phyloP scores from a whole-genome alignment of 2,888 invertebrate genomes.

The Synanthedon andrenaeformis region DNA sequence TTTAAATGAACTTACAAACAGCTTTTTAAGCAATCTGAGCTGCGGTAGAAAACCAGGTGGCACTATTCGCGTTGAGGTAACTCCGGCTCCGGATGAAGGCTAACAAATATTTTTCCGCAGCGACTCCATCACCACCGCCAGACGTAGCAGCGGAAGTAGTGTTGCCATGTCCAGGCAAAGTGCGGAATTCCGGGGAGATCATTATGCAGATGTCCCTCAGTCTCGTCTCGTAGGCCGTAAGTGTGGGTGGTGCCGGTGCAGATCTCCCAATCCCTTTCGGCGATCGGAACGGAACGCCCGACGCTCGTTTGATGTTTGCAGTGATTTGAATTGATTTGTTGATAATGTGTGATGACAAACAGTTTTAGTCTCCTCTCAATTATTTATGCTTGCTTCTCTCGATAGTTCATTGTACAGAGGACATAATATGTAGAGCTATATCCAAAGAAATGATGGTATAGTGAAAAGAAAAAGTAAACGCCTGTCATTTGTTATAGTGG shows the following conservation, averaged over 20 bases:
- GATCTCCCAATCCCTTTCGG: constrained; percentile 5
- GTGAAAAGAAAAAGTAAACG: too few species aligned
- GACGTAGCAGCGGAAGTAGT: constrained; percentile 41
- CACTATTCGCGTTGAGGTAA: too few species aligned
- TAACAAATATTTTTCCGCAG: constrained; percentile 7
- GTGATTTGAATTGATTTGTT: constrained; percentile 10
- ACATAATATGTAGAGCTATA: too few species aligned
- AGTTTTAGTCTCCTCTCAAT: not conserved
- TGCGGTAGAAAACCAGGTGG: too few species aligned
- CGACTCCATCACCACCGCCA: constrained; percentile 23
- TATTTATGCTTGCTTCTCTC: too few species aligned
- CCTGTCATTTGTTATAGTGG: too few species aligned
- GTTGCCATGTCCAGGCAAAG: constrained; percentile 56
- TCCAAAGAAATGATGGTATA: too few species aligned
- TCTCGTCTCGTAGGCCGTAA: constrained; percentile 46
- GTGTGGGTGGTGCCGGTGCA: constrained; percentile 31
- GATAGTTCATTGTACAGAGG: too few species aligned
- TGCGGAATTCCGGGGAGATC: constrained; percentile 42
- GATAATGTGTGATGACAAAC: not conserved
- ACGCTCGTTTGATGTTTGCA: constrained; percentile 18
- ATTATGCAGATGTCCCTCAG: constrained; percentile 33
- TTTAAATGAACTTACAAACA: too few species aligned
- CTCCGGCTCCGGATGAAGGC: not conserved
- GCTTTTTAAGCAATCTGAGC: too few species aligned
- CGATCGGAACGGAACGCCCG: not conserved